phyloP scores from a whole-genome alignment of 1,140 invertebrate genomes.

The Ridgeia piscesae region DNA sequence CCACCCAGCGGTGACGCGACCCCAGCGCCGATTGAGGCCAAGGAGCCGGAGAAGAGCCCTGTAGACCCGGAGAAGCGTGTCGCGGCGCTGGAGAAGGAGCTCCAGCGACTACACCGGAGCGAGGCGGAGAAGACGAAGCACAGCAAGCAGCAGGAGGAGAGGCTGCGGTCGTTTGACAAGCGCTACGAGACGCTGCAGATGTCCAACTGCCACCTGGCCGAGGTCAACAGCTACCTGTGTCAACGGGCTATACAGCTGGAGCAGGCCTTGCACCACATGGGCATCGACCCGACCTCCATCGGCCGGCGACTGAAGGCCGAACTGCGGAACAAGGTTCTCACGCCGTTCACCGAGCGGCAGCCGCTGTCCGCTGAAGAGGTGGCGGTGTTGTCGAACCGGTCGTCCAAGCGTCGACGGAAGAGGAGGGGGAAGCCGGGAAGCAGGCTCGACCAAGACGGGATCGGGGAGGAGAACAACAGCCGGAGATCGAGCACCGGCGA shows the following conservation, averaged over 20 bases:
- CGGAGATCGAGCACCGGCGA: not conserved
- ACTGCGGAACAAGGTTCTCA: not conserved
- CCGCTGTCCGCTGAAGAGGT: not conserved
- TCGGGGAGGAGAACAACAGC: not conserved
- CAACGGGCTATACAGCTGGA: not conserved
- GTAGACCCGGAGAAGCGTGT: not conserved
- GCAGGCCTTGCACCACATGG: not conserved
- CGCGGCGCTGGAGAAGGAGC: not conserved
- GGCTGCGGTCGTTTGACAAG: not conserved
- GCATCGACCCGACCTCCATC: not conserved
- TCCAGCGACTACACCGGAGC: not conserved
- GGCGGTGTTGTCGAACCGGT: not conserved
- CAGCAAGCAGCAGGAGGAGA: not conserved
- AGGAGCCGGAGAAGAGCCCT: not conserved
- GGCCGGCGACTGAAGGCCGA: not conserved
- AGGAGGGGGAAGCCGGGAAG: not conserved
- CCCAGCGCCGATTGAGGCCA: not conserved
- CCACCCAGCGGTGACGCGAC: not conserved
- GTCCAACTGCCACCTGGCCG: not conserved
- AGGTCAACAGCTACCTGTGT: not conserved
- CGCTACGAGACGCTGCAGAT: not conserved
- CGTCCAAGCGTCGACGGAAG: not conserved
- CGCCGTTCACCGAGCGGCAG: not conserved
- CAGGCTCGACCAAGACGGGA: not conserved
- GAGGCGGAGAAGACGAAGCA: not conserved